These are phyloP conservation scores for Potorous gilbertii DNA, from an alignment of 2,797 vertebrate species.

Conservation along the genomic window DNA sequence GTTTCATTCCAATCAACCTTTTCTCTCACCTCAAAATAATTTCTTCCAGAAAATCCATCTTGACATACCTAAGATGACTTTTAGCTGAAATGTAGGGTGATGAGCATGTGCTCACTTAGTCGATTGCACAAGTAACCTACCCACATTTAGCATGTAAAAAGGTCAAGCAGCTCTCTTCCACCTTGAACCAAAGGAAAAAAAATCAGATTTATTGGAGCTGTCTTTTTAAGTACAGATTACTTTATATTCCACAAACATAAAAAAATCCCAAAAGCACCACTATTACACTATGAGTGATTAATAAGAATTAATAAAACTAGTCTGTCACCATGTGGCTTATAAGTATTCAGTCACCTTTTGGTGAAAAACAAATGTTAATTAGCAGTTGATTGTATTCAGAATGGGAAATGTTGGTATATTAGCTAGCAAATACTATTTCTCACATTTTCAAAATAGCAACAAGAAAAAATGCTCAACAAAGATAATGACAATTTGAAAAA, in stretches of 20 bases:
- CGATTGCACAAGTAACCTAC: not conserved
- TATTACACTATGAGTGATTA: slow-evolving; percentile 22
- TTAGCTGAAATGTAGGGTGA: not conserved
- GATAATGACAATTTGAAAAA: slow-evolving; percentile 65
- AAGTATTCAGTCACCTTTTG: slow-evolving; percentile 19
- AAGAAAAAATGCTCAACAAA: slow-evolving; percentile 63
- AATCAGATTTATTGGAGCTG: not conserved
- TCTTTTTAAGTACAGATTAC: slow-evolving; percentile 45
- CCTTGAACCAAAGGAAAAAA: not conserved
- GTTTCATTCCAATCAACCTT: not conserved
- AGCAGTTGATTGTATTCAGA: slow-evolving; percentile 59
- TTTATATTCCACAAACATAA: slow-evolving; percentile 9
- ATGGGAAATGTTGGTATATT: slow-evolving; percentile 41
- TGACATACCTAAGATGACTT: not conserved
- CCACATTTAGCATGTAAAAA: not conserved
- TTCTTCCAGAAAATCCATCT: not conserved
- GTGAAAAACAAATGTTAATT: slow-evolving; percentile 5
- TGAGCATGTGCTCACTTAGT: not conserved
- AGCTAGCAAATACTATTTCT: slow-evolving; percentile 40
- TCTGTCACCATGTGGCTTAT: slow-evolving; percentile 12
- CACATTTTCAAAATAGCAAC: slow-evolving; percentile 55
- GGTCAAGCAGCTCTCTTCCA: not conserved
- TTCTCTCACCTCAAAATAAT: slow-evolving; percentile 18
- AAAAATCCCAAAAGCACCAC: not conserved
- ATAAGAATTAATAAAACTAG: slow-evolving; percentile 36